Conservation (phyloP, 2,888 invertebrate species). For the Neoascia interrupta region DNA sequence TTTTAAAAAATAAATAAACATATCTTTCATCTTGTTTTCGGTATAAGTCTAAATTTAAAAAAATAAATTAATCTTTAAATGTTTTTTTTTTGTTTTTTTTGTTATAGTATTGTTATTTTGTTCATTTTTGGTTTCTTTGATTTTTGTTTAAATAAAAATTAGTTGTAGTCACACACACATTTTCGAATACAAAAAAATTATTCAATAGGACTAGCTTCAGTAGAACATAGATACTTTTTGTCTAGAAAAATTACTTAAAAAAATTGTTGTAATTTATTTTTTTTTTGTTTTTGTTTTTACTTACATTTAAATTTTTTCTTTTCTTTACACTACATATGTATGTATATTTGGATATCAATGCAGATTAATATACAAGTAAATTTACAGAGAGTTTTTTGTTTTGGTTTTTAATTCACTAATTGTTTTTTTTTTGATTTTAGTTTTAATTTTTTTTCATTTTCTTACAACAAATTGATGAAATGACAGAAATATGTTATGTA, state of each 20-base stretch:
- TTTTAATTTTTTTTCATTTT: slow-evolving; percentile 3
- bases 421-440: background rate
- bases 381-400: slow-evolving; percentile 46
- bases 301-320: slow-evolving; percentile 28
- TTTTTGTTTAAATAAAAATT: slow-evolving; percentile 45
- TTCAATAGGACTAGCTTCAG: slow-evolving; percentile 68
- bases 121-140: slow-evolving; percentile 2
- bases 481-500: background rate
- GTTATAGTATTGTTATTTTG: slow-evolving; percentile 31
- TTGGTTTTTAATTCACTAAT: slow-evolving; percentile 19
- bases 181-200: slow-evolving; percentile 69
- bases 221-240: slow-evolving; percentile 57
- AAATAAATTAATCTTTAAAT: slow-evolving; percentile 62
- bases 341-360: slow-evolving; percentile 44
- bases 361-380: slow-evolving; percentile 59
- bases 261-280: slow-evolving; percentile 24
- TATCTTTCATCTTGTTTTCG: slow-evolving; percentile 23
- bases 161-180: slow-evolving; percentile 68
- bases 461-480: background rate
- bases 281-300: slow-evolving; percentile 23
- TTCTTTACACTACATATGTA: slow-evolving; percentile 2
- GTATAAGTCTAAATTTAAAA: slow-evolving; percentile 63
- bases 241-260: slow-evolving; percentile 42
- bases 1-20: slow-evolving; percentile 60
- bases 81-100: slow-evolving; percentile 48